phyloP scores from a whole-genome alignment of 2,888 invertebrate species.

The Clepsis dumicolana region DNA sequence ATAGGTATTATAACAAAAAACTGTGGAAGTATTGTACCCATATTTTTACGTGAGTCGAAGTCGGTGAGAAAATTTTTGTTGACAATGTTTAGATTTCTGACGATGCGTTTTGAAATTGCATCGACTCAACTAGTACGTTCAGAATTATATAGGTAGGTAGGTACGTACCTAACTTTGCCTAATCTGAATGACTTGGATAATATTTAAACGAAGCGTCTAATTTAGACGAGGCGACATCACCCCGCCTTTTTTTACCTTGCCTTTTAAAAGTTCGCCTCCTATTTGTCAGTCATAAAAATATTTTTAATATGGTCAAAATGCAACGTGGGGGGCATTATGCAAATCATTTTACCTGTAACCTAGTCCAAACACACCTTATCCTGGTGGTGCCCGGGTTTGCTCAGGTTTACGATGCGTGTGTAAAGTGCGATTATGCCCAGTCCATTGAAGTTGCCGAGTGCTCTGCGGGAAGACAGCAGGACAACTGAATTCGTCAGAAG shows the following conservation, averaged over 20 bases:
- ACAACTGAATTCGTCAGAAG: too few relatives aligned
- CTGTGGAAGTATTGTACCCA: too few relatives aligned
- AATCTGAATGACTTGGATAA: too few relatives aligned
- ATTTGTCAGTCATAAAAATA: constrained; percentile 53
- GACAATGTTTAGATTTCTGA: too few relatives aligned
- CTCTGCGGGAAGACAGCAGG: constrained; percentile 44
- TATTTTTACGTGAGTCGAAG: too few relatives aligned
- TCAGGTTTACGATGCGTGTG: constrained; percentile 82
- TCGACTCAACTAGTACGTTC: too few relatives aligned
- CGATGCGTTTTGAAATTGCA: too few relatives aligned
- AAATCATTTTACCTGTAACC: constrained; percentile 83
- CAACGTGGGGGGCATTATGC: constrained; percentile 84
- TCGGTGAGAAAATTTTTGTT: too few relatives aligned
- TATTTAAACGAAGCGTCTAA: background rate
- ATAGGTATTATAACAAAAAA: too few relatives aligned
- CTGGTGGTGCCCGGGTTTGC: constrained; percentile 73
- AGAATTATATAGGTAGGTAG: too few relatives aligned
- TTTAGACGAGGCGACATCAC: background rate
- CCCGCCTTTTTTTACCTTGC: constrained; percentile 20
- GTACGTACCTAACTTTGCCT: too few relatives aligned
- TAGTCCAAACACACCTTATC: constrained; percentile 73
- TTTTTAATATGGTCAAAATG: constrained; percentile 59
- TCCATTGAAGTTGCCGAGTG: constrained; percentile 72
- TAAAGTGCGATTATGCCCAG: constrained; percentile 78
- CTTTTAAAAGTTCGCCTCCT: constrained; percentile 38